Conservation (phyloP, 2,888 invertebrate genomes). For the Nasonovia ribisnigri region DNA sequence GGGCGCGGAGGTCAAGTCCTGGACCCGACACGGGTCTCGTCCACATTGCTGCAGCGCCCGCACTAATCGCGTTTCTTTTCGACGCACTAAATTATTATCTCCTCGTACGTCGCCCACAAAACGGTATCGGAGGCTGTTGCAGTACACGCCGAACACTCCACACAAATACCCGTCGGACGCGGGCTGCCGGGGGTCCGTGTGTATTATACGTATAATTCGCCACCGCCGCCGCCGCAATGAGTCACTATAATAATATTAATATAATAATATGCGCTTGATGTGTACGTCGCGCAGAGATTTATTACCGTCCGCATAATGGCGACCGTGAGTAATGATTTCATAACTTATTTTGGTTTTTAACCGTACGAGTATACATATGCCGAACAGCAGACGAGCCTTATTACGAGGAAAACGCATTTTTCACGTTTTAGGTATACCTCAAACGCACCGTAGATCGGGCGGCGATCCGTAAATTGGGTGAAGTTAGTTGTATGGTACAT, state of each 20-base stretch:
- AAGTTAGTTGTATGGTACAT: not conserved
- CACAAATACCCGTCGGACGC: not conserved
- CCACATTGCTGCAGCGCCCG: not conserved
- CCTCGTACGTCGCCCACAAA: not conserved
- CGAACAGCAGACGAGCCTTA: not conserved
- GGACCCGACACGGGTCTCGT: constrained; percentile 22
- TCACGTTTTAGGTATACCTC: not conserved
- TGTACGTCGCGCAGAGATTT: not conserved
- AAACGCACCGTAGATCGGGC: no score
- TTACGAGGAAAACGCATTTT: not conserved
- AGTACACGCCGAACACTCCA: not conserved
- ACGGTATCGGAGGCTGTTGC: not conserved
- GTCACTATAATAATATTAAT: constrained; percentile 7
- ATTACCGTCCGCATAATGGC: not conserved
- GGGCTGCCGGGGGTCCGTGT: not conserved
- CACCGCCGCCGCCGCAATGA: constrained; percentile 4
- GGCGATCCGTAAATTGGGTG: not conserved
- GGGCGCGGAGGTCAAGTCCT: constrained; percentile 45
- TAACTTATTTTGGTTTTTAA: constrained; percentile 3
- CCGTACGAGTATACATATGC: not conserved
- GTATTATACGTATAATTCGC: not conserved
- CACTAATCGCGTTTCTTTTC: constrained; percentile 26
- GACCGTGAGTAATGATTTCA: not conserved
- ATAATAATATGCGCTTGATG: not conserved
- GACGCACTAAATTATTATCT: constrained; percentile 18